Percentiles rank a stretch among this genome's conserved stretches.
phyloP scores from a whole-genome alignment of 2,888 invertebrate species.

The Diaphora mendica region DNA sequence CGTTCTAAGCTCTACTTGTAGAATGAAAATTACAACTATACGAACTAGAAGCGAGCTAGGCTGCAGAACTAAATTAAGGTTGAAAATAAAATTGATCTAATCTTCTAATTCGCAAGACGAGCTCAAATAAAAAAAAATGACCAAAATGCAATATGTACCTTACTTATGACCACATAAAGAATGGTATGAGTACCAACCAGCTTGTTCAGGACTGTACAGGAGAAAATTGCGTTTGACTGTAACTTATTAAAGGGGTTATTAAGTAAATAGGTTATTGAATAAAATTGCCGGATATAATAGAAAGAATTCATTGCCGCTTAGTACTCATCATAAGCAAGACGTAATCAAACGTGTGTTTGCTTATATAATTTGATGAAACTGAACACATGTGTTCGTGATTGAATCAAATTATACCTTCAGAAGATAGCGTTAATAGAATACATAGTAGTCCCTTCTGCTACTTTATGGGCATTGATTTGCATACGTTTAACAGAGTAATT shows the following conservation, averaged over 20 bases:
- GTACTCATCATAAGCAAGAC: background rate
- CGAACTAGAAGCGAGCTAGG: background rate
- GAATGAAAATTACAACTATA: slow-evolving; percentile 7
- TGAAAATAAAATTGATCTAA: background rate
- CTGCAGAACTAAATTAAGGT: background rate
- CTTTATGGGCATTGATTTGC: slow-evolving; percentile 22
- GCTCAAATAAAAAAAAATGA: background rate
- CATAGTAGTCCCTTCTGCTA: slow-evolving; percentile 21
- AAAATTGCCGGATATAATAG: background rate
- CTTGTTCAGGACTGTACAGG: background rate
- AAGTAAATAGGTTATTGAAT: background rate
- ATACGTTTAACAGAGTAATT: slow-evolving; percentile 21
- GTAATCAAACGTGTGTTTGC: background rate
- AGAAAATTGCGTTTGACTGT: background rate
- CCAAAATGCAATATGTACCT: background rate
- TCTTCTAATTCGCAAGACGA: too few species aligned
- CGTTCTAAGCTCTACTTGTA: slow-evolving; percentile 23
- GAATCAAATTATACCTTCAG: slow-evolving; percentile 20
- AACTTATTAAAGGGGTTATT: background rate
- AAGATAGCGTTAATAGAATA: slow-evolving; percentile 23
- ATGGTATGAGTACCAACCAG: background rate
- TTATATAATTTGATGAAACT: slow-evolving; percentile 7
- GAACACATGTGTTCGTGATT: slow-evolving; percentile 23
- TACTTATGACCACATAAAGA: background rate
- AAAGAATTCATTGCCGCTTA: background rate